Conservation (phyloP, 2,888 invertebrate genomes). For the Panopea generosa region DNA sequence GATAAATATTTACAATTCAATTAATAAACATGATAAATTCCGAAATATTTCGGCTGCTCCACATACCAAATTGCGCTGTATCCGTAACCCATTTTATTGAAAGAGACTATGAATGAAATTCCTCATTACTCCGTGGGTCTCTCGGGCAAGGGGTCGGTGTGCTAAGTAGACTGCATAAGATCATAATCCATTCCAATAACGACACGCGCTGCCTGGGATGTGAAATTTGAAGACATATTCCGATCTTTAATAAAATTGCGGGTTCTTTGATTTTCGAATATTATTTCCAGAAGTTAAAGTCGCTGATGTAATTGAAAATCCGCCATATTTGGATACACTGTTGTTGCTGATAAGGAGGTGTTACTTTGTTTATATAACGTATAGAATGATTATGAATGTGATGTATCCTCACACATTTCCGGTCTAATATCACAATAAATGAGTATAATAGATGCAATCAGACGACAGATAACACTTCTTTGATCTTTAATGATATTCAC, state of each 20-base stretch:
- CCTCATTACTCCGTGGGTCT: background rate
- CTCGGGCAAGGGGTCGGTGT: conserved; percentile 3
- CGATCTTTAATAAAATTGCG: conserved; percentile 10
- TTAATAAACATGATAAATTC: conserved; percentile 40
- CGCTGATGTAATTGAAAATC: conserved; percentile 40
- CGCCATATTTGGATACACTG: conserved; percentile 31
- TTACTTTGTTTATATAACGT: conserved; percentile 36
- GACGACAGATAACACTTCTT: conserved; percentile 34
- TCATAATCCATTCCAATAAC: conserved; percentile 38
- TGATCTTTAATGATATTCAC: conserved; percentile 39
- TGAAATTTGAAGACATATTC: background rate
- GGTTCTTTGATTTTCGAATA: conserved; percentile 25
- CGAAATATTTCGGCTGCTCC: conserved; percentile 29
- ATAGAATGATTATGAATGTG: conserved; percentile 35
- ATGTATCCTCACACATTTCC: conserved; percentile 42
- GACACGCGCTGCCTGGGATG: conserved; percentile 44
- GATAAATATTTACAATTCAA: conserved; percentile 44
- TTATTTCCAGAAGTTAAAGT: conserved; percentile 14
- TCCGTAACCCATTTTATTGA: conserved; percentile 1
- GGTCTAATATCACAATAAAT: conserved; percentile 40
- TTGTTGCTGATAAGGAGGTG: conserved; percentile 25
- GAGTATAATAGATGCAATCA: conserved; percentile 24
- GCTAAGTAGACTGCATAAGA: background rate
- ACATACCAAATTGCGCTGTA: conserved; percentile 6
- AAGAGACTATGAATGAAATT: conserved; percentile 37